A percentile compares a stretch with the other conserved stretches of the same genome.
phyloP scores from a whole-genome alignment of 2,113 vertebrate genomes.

The Paracyprichromis sp. region DNA sequence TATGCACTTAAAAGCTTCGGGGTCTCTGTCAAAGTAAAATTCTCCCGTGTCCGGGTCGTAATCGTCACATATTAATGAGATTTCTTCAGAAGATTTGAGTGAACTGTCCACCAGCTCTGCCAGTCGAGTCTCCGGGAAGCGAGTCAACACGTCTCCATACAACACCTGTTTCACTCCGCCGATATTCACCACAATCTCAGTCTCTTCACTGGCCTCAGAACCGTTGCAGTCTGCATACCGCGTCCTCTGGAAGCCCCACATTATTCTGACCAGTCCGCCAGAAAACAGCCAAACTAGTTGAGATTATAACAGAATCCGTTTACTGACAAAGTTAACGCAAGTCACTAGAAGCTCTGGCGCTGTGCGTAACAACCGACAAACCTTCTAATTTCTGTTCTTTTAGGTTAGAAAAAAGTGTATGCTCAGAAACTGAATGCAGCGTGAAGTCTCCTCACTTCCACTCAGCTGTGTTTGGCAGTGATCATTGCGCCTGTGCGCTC shows the following conservation, averaged over 20 bases:
- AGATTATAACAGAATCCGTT: neutral
- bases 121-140: constrained; percentile 87
- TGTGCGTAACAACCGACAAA: neutral
- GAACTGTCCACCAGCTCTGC: constrained; percentile 81
- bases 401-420: neutral
- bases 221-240: constrained; percentile 71
- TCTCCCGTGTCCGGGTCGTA: constrained; percentile 86
- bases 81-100: constrained; percentile 59
- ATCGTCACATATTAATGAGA: constrained; percentile 85
- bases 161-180: constrained; percentile 90
- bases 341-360: neutral
- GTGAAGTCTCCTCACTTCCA: neutral
- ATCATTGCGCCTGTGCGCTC: constrained; percentile 54
- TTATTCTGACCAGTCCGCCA: constrained; percentile 23
- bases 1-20: constrained; percentile 91
- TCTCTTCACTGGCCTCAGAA: constrained; percentile 76
- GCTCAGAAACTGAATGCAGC: neutral
- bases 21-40: constrained; percentile 97
- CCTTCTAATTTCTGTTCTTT: neutral
- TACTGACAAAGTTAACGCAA: neutral
- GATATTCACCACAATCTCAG: constrained; percentile 87
- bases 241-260: constrained; percentile 72
- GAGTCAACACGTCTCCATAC: constrained; percentile 77
- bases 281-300: neutral
- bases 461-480: constrained; percentile 18